A percentile compares a stretch with the other conserved stretches of the same genome.
Evolutionary conservation across 2,888 invertebrate genomes (phyloP).

Genomic region (Hemicrepidius hirtus): DNA sequence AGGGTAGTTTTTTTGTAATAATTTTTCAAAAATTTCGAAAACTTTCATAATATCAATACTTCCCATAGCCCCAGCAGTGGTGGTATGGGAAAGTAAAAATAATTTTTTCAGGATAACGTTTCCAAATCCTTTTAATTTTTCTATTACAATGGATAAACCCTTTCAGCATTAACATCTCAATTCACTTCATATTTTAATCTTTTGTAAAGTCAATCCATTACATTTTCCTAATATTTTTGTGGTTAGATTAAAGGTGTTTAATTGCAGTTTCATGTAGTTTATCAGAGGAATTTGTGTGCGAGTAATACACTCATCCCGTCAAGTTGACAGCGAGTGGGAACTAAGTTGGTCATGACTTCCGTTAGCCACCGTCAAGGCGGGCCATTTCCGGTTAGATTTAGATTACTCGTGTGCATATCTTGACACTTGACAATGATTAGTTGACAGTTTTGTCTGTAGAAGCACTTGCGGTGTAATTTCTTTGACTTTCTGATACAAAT

Average conservation of each 20-base stretch:
- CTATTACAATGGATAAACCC: no score
- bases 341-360: conserved; percentile 42
- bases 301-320: conserved; percentile 40
- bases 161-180: no score
- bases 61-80: no score
- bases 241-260: not conserved
- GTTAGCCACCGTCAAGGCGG: conserved; percentile 44
- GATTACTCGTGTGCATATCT: conserved; percentile 43
- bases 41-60: no score
- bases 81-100: no score
- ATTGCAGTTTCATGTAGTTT: conserved; percentile 9
- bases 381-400: conserved; percentile 47
- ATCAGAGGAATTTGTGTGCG: conserved; percentile 13
- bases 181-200: no score
- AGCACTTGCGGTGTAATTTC: not conserved
- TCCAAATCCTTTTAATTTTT: no score
- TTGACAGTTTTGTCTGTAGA: conserved; percentile 38
- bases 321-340: conserved; percentile 41
- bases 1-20: no score
- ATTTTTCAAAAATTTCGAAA: no score
- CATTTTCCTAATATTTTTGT: no score
- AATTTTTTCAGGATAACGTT: no score
- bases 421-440: conserved; percentile 43
- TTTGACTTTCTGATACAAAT: not conserved
- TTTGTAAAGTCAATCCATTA: no score